Evolutionary conservation across 2,888 invertebrate genomes (phyloP).

Genomic region (Cataglyphis altisquamis): DNA sequence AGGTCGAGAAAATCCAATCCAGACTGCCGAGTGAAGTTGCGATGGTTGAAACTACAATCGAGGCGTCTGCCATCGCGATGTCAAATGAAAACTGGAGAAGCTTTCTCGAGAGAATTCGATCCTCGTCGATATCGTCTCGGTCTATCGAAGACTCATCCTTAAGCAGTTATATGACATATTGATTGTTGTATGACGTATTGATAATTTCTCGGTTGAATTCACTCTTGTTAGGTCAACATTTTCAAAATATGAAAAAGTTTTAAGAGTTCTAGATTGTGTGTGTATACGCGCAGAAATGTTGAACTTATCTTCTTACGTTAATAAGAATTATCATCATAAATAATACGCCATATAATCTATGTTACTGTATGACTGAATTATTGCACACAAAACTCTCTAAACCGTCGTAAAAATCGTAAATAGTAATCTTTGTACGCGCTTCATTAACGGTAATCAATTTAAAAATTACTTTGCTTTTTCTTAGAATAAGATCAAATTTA

Average conservation of each 20-base stretch:
- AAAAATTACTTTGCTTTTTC: no score
- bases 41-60: conserved; percentile 18
- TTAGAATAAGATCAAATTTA: background rate
- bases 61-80: conserved; percentile 8
- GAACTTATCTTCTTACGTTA: background rate
- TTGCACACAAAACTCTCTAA: background rate
- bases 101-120: conserved; percentile 28
- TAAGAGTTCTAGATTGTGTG: background rate
- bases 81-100: conserved; percentile 36
- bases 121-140: background rate
- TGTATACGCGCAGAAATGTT: background rate
- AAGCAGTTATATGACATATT: background rate
- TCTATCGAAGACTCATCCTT: background rate
- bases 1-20: conserved; percentile 5
- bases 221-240: background rate
- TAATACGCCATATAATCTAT: background rate
- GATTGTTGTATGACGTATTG: background rate
- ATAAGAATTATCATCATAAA: background rate
- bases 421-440: background rate
- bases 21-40: background rate
- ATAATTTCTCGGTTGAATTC: background rate
- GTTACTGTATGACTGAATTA: background rate
- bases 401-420: background rate
- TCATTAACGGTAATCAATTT: no score
- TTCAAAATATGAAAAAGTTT: background rate